Percentiles rank a stretch among this genome's conserved stretches.
Conservation (phyloP, 1,140 invertebrate genomes). For the Marisa cornuarietis region DNA sequence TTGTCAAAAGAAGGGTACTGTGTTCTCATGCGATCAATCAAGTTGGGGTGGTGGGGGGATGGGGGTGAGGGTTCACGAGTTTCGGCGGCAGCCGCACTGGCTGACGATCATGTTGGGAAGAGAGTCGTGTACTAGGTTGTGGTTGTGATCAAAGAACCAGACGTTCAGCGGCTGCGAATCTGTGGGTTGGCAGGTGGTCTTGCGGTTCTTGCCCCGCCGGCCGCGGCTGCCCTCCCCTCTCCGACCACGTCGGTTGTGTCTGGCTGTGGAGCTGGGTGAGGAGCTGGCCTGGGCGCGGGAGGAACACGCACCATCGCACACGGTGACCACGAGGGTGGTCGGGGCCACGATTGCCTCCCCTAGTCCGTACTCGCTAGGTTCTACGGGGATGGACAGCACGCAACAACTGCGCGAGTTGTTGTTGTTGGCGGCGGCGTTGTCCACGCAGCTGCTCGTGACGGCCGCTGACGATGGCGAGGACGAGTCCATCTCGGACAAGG, state of each 20-base stretch:
- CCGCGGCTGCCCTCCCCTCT: background rate
- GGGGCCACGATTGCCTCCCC: constrained; percentile 19
- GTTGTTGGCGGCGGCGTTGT: background rate
- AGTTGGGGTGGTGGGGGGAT: too few relatives aligned
- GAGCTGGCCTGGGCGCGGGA: background rate
- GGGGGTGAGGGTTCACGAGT: background rate
- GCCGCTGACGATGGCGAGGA: background rate
- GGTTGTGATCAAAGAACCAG: constrained; percentile 22
- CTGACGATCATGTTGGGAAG: constrained; percentile 16
- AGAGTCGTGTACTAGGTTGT: constrained; percentile 9
- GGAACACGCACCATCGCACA: constrained; percentile 11
- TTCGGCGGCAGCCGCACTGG: constrained; percentile 10
- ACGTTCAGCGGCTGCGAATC: constrained; percentile 7
- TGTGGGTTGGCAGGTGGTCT: constrained; percentile 1
- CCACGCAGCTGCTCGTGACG: background rate
- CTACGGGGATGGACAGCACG: constrained; percentile 10
- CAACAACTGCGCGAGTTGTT: constrained; percentile 5
- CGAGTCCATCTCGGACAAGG: background rate
- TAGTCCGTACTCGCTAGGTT: constrained; percentile 17
- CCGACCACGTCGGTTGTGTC: background rate
- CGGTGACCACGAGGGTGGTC: constrained; percentile 6
- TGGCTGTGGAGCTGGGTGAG: too few relatives aligned
- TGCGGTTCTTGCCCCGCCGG: background rate
- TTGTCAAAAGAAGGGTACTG: too few relatives aligned
- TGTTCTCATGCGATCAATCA: too few relatives aligned